Conservation (phyloP, 35 echinoderm and acorn worm genomes). For the Ptychodera flava region DNA sequence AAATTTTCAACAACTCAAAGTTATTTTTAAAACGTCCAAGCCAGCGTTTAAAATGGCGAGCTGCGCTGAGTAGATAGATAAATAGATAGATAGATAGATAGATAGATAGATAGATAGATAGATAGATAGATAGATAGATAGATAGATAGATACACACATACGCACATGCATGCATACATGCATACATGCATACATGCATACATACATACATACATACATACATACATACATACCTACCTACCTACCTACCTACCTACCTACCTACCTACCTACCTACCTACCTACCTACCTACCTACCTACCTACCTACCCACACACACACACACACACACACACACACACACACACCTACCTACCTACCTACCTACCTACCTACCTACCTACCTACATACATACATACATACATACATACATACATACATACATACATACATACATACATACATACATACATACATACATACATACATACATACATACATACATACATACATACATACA, state of each 20-base stretch:
- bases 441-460: conserved; percentile 2
- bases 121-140: conserved; percentile 20
- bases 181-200: not conserved
- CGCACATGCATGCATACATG: not conserved
- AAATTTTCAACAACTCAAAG: no score
- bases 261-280: not conserved
- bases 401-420: not conserved
- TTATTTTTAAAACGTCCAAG: no score
- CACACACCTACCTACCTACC: not conserved
- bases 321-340: not conserved
- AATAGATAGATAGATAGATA: conserved; percentile 40
- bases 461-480: conserved; percentile 2
- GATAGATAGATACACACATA: conserved; percentile 6
- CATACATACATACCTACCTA: not conserved
- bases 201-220: not conserved
- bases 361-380: not conserved
- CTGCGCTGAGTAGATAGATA: conserved; percentile 30
- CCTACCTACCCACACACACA: not conserved
- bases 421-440: conserved; percentile 2
- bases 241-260: not conserved
- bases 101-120: conserved; percentile 33
- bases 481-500: conserved; percentile 2
- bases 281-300: not conserved
- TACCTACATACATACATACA: not conserved
- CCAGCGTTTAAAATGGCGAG: no score